Conservation (phyloP, 1,140 invertebrate species). For the Ditylenchus dipsaci region DNA sequence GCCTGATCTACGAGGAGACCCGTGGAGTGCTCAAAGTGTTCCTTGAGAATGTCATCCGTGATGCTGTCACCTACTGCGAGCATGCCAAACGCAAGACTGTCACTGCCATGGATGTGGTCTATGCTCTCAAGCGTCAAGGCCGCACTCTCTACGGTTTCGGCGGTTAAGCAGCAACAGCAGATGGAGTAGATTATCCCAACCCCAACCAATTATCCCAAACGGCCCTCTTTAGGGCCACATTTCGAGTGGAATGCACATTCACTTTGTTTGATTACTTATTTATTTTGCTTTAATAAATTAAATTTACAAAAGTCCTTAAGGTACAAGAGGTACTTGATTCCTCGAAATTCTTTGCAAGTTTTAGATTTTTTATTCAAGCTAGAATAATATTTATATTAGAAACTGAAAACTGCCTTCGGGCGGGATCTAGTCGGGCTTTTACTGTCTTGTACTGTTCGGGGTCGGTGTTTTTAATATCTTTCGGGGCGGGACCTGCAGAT, state of each 20-base stretch:
- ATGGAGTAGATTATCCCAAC: conserved; percentile 74
- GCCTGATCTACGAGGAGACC: conserved; percentile 68
- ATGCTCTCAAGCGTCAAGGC: conserved; percentile 76
- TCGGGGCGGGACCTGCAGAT: no score
- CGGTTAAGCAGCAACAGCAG: conserved; percentile 69
- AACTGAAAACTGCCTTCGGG: no score
- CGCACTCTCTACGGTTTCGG: conserved; percentile 67
- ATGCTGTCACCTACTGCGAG: conserved; percentile 77
- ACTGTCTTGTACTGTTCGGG: no score
- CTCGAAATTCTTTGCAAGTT: no score
- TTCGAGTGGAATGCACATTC: neutral
- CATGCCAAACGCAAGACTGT: conserved; percentile 76
- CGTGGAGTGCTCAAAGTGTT: conserved; percentile 61
- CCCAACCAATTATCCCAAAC: conserved; percentile 32
- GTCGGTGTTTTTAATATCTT: no score
- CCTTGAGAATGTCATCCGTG: conserved; percentile 75
- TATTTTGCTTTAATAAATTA: neutral
- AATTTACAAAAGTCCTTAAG: neutral
- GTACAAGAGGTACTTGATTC: no score
- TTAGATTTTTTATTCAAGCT: no score
- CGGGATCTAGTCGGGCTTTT: no score
- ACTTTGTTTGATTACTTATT: neutral
- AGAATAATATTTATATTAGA: no score
- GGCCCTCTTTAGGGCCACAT: conserved; percentile 38
- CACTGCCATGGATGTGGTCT: conserved; percentile 81